Evolutionary conservation across 2,797 vertebrate genomes (phyloP).

Genomic region (Enteromius viviparus): DNA sequence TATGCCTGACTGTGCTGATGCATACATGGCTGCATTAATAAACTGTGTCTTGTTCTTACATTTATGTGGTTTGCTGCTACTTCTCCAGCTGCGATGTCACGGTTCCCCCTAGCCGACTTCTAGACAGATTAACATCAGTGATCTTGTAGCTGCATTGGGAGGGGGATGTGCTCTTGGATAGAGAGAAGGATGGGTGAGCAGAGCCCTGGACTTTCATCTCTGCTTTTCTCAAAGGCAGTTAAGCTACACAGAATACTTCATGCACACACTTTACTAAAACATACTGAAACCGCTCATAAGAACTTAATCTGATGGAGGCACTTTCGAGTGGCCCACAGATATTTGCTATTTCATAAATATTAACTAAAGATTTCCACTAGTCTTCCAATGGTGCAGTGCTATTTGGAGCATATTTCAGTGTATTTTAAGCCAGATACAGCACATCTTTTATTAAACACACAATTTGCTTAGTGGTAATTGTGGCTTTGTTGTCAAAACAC

Average conservation of each 20-base stretch:
- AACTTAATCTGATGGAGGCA: not conserved
- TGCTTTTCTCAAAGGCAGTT: conserved; percentile 28
- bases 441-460: conserved; percentile 19
- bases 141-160: conserved; percentile 35
- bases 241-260: conserved; percentile 6
- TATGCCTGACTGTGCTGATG: conserved; percentile 39
- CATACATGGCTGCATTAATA: conserved; percentile 49
- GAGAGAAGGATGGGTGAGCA: not conserved
- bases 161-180: conserved; percentile 47
- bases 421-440: conserved; percentile 6
- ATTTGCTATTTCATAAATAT: not conserved
- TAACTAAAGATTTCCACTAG: not conserved
- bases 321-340: not conserved
- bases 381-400: not conserved
- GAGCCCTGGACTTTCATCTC: conserved; percentile 18
- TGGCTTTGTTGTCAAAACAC: conserved; percentile 19
- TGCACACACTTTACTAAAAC: conserved; percentile 25
- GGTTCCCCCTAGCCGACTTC: conserved; percentile 50
- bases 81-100: conserved; percentile 48
- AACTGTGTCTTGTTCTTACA: conserved; percentile 34
- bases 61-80: conserved; percentile 39
- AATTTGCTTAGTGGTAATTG: conserved; percentile 15
- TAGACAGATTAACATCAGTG: conserved; percentile 56
- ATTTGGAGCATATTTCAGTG: not conserved
- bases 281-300: not conserved